Evolutionary conservation across 2,888 invertebrate species (phyloP), one percentile per base, ranked within the genome.

Genomic region (Sussaba pulchella): DNA sequence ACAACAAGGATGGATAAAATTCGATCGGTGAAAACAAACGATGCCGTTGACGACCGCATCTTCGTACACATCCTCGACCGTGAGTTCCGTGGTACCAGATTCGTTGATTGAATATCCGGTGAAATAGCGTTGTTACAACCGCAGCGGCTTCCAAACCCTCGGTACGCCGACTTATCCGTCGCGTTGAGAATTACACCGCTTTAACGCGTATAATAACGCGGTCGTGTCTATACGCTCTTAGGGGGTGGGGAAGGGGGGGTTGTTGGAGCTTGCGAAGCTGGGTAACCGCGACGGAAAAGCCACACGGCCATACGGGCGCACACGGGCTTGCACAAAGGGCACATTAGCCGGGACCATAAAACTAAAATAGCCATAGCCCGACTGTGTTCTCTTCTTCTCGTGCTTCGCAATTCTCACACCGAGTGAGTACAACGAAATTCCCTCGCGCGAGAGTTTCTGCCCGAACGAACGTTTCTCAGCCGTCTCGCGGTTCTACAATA

Each of bases 261-360:
- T n/a, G n/a, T n/a, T n/a, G n/a, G n/a, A 5, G 71, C 39, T 77
- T 76, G 75, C 57, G 82, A 78, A 83, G 83, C 84, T 85, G 85
- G 84, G 76, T 84, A 83, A 82, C 86, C 86, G 85, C 74, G 85
- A 88, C 88, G 88, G 86, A 88, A 88, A 57, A 57, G 57, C 57
- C 57, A 31, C 31, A 88, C 31, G 6, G 2, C 31, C 31, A 31
- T 31, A 6, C 31, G 6, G 6, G 87, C 86, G n/a, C 75, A 78
- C 70, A 81, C 87, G 84, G n/a, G 87, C 87, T 81, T 86, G 88
- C 89, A 89, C 88, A 87, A 88, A 88, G 88, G 86, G 88, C 85
- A 87, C 88, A 88, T 89, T 89, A 89, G 89, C 88, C 85, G 82
- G 84, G 87, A 87, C 86, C 86, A 87, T 89, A 89, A 89, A 89